Conservation (phyloP, 2,797 vertebrate genomes). For the Nannoperca obscura region DNA sequence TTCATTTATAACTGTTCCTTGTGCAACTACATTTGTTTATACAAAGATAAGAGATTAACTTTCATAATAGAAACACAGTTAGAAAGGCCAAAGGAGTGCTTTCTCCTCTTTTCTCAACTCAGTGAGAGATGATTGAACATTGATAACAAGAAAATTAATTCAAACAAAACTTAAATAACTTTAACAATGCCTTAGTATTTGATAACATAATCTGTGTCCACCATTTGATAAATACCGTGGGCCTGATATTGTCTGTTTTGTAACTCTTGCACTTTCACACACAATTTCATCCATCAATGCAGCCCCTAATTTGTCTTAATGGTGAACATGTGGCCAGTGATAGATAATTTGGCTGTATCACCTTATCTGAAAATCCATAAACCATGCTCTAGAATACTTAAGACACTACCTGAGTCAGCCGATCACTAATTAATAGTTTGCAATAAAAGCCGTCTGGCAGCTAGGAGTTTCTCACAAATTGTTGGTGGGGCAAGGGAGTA, state of each 20-base stretch:
- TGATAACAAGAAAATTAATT: neutral
- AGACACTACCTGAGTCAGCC: slow-evolving; percentile 80
- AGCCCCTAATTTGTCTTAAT: slow-evolving; percentile 54
- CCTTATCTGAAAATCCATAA: slow-evolving; percentile 68
- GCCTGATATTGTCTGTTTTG: neutral
- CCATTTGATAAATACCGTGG: neutral
- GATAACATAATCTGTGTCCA: slow-evolving; percentile 9
- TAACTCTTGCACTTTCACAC: neutral
- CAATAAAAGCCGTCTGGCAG: slow-evolving; percentile 79
- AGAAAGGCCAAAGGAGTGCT: neutral
- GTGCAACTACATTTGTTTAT: neutral
- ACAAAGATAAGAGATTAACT: slow-evolving; percentile 13
- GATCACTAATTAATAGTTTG: slow-evolving; percentile 87
- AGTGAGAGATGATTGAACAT: neutral
- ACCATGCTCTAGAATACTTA: slow-evolving; percentile 64
- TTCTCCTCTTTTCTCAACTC: neutral
- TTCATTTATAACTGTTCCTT: neutral
- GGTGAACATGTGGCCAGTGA: slow-evolving; percentile 54
- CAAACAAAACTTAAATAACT: neutral
- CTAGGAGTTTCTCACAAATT: slow-evolving; percentile 80
- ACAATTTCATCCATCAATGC: slow-evolving; percentile 25
- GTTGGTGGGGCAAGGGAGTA: slow-evolving; percentile 79
- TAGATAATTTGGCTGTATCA: slow-evolving; percentile 46
- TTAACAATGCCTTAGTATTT: slow-evolving; percentile 8
- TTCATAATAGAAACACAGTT: neutral